Percentiles rank a stretch among this genome's conserved stretches.
Evolutionary conservation across 2,797 vertebrate genomes (phyloP).

Genomic region (Poecilia velifera): DNA sequence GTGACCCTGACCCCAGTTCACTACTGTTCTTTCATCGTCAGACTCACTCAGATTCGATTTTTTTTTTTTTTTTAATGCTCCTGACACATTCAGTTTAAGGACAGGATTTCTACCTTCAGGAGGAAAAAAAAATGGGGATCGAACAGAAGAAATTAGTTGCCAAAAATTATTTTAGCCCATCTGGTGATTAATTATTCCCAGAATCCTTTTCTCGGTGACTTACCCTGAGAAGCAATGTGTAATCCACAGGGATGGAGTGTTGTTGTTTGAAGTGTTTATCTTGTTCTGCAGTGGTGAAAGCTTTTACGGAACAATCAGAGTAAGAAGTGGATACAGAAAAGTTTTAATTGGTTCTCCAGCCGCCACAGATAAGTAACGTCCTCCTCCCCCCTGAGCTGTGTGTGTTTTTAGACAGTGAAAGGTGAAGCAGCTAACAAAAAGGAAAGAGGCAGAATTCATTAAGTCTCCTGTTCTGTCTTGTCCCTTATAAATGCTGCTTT

Average conservation of each 20-base stretch:
- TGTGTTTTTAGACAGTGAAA: slow-evolving; percentile 27
- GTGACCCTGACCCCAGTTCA: not conserved
- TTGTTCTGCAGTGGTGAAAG: slow-evolving; percentile 12
- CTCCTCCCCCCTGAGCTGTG: slow-evolving; percentile 31
- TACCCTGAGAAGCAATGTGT: slow-evolving; percentile 20
- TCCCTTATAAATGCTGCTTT: slow-evolving; percentile 49
- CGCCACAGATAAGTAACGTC: slow-evolving; percentile 58
- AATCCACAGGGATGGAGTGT: not conserved
- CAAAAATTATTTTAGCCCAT: not conserved
- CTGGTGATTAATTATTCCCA: slow-evolving; percentile 1
- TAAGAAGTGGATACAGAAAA: slow-evolving; percentile 60
- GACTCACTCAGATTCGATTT: not conserved
- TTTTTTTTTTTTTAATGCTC: not conserved
- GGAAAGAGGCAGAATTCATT: slow-evolving; percentile 55
- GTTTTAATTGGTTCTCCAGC: slow-evolving; percentile 76
- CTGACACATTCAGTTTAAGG: not conserved
- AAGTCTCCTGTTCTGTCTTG: slow-evolving; percentile 57
- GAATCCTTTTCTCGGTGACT: slow-evolving; percentile 6
- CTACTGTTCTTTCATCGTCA: not conserved
- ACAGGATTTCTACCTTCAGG: not conserved
- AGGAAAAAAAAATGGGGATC: not conserved
- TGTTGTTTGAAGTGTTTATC: slow-evolving; percentile 27
- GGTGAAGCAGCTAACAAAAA: slow-evolving; percentile 27
- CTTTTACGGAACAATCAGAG: slow-evolving; percentile 40
- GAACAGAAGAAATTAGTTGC: not conserved